A percentile compares a stretch with the other conserved stretches of the same genome.
phyloP scores from a whole-genome alignment of 2,797 vertebrate genomes.

The Sebastes minor region DNA sequence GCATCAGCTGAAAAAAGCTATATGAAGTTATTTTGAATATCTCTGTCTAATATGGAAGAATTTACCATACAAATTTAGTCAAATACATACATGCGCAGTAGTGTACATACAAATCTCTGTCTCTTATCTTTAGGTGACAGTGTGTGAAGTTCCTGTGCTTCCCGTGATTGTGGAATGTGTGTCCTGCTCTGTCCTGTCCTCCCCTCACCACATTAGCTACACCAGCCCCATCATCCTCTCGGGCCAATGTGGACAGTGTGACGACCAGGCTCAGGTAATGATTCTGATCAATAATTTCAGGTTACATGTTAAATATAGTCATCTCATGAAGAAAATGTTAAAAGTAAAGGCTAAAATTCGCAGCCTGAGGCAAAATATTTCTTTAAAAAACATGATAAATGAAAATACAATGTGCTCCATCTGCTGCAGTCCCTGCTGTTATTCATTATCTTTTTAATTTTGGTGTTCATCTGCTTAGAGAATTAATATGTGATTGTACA shows the following conservation, averaged over 20 bases:
- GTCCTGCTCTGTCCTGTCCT: slow-evolving; percentile 71
- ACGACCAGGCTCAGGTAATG: slow-evolving; percentile 67
- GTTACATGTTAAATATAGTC: not conserved
- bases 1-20: not conserved
- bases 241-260: slow-evolving; percentile 77
- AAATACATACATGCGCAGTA: not conserved
- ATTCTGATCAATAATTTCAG: not conserved
- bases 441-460: not conserved
- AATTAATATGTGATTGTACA: not conserved
- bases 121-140: slow-evolving; percentile 68
- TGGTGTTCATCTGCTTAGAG: not conserved
- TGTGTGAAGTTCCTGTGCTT: slow-evolving; percentile 64
- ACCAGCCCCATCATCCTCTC: slow-evolving; percentile 61
- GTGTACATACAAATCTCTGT: not conserved
- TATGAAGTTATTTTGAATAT: not conserved
- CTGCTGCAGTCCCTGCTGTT: not conserved
- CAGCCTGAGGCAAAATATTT: not conserved
- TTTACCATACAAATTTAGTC: not conserved
- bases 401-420: not conserved
- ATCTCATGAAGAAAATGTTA: not conserved
- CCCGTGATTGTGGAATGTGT: slow-evolving; percentile 75
- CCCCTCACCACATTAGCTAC: slow-evolving; percentile 49
- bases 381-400: not conserved
- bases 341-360: not conserved
- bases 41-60: not conserved